Base-by-base conservation (phyloP, 1,140 invertebrate species). In the Phenacoccus solenopsis region DNA sequence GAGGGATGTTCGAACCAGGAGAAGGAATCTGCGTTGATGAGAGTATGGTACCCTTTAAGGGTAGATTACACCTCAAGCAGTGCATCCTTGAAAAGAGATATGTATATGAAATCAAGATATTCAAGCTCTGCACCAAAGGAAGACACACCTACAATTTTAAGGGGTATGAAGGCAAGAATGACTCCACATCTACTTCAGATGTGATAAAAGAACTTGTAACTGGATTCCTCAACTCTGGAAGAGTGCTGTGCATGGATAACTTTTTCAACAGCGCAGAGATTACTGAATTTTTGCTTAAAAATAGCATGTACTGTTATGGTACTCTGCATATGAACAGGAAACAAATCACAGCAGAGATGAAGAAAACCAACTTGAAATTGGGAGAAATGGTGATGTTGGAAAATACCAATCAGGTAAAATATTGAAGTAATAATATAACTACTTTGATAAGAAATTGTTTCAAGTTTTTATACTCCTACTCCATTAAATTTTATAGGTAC, bases 51-150 rank as follows among this genome's bases (percentile, higher is more conserved):
- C 76, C 77, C 25, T 79, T 77, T 68, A 70, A 72, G 64, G 77
- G 77, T n/a, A 69, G 75, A 69, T 71, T 78, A 21, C 24, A 68
- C 21, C 77, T 78, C 57, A 30, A 70, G 38, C 76, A 78, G 68
- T n/a, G n/a, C n/a, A 75, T 75, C 69, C 74, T 75, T 64, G 71
- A 75, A 67, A 78, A 79, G 73, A 67, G 30, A 70, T 74, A 75
- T 73, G 72, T 73, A 73, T 77, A 77, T 71, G 75, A 72, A 56
- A 75, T 78, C 59, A 79, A 78, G 73, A 68, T 78, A 21, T 77
- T 76, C 71, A 78, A 79, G 74, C 64, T 79, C n/a, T 76, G 75
- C 70, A 73, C 69, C 69, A 56, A 67, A 22, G 67, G 73, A 16
- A 75, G 74, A 27, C 78, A 78, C 49, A 79, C 76, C 9, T 76